Conservation (phyloP, 2,113 vertebrate species). For the Oncorhynchus kisutch region DNA sequence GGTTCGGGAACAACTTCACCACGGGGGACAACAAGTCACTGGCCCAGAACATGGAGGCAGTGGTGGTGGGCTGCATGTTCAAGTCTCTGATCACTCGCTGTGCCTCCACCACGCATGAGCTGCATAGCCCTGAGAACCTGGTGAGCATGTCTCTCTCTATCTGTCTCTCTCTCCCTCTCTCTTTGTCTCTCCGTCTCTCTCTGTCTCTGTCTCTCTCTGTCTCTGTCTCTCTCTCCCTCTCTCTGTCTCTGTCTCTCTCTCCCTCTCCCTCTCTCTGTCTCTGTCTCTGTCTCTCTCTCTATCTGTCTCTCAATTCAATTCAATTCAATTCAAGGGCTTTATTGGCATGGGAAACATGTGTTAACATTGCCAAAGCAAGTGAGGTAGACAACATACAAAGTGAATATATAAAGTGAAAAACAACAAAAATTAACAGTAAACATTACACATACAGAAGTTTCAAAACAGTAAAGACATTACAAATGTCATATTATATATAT, state of each 20-base stretch:
- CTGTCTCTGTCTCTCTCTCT: no score
- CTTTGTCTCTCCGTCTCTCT: not conserved
- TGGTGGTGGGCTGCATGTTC: conserved; percentile 98
- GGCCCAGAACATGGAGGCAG: conserved; percentile 92
- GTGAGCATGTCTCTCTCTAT: conserved; percentile 72
- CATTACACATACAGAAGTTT: no score
- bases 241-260: not conserved
- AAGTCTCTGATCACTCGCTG: conserved; percentile 97
- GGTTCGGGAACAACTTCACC: conserved; percentile 97
- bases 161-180: not conserved
- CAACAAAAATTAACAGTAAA: no score
- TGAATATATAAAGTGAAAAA: no score
- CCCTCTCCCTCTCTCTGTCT: not conserved
- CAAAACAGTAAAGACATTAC: no score
- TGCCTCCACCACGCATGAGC: conserved; percentile 95
- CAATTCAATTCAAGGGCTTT: no score
- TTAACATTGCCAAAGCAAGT: no score
- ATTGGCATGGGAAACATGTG: no score
- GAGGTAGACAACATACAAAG: no score
- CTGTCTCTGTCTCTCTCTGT: no score
- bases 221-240: not conserved
- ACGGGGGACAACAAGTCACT: conserved; percentile 95
- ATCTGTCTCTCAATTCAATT: no score
- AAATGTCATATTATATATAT: no score
- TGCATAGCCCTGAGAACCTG: conserved; percentile 97